Base-by-base conservation (phyloP, 2,113 vertebrate genomes). In the Podocnemis expansa region DNA sequence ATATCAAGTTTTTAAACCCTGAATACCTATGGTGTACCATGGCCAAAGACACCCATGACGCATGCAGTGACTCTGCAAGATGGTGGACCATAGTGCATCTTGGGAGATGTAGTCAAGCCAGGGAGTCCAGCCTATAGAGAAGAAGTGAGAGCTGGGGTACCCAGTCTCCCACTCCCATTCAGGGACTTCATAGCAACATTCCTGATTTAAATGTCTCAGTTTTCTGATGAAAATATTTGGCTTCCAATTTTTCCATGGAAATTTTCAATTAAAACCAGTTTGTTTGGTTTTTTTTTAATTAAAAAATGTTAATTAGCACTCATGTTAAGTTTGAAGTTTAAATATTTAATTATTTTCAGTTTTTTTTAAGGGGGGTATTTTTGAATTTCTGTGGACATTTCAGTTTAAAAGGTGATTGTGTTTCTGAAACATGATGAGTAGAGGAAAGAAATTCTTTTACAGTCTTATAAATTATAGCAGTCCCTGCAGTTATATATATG, bases 341-440 rank as follows among this genome's bases (percentile, higher is more conserved):
- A 38, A 27, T 1, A 31, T 51, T n/a, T 47, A 17, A 19, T 56
- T 34, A 34, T 11, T 1, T 4, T 1, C 1, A 76, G 29, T 47
- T 43, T 52, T 4, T 25, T 58, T 29, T 8, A 2, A 19, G 4
- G 9, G 7, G 29, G 12, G 56, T 11, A 60, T 38, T n/a, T 34
- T 34, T 63, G 31, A n/a, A 16, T 34, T 63, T 19, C 19, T 16
- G 29, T 67, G 41, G 41, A 45, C 25, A 19, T 58, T 91, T 91
- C 41, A 54, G 19, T 19, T 14, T 31, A 89, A 84, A 41, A 2
- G 2, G 14, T n/a, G 10, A 11, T 34, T 78, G 10, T 14, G 14
- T 75, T 49, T 67, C 63, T 21, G 11, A 75, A 16, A 87, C 29
- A 47, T 80, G 47, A 10, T 4, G 12, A 56, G 3, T 8, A 31